Conservation (phyloP, 92 coral and sea anemone genomes). For the Porites evermanni region DNA sequence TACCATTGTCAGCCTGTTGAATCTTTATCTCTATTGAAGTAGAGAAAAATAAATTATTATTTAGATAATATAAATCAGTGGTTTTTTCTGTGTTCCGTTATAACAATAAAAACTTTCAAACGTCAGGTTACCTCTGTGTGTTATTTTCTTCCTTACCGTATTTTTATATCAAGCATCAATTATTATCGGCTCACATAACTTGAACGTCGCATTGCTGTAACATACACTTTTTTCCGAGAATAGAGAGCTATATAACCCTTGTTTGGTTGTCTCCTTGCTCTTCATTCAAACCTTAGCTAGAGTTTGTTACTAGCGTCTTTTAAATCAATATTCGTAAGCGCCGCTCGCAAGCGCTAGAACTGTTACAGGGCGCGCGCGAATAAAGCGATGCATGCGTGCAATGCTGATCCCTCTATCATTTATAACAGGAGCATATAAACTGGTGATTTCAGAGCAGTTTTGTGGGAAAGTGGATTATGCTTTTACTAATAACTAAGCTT, state of each 20-base stretch:
- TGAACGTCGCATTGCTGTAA: too few species aligned
- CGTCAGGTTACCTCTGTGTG: not conserved
- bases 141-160: too few species aligned
- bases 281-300: not conserved
- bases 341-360: not conserved
- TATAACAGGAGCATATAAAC: too few species aligned
- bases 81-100: not conserved
- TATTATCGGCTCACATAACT: too few species aligned
- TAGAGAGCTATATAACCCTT: too few species aligned
- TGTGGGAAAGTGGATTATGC: too few species aligned
- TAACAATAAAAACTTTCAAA: not conserved
- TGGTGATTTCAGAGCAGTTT: too few species aligned
- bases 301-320: not conserved
- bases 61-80: not conserved
- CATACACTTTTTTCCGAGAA: too few species aligned
- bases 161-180: too few species aligned
- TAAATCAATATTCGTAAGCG: not conserved
- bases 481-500: too few species aligned
- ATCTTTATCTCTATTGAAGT: not conserved
- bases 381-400: not conserved
- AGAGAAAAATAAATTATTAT: not conserved
- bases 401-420: too few species aligned
- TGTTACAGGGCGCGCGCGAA: not conserved
- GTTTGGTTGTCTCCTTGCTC: not conserved
- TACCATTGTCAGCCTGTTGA: not conserved